Base-by-base conservation (phyloP, 92 coral and sea anemone genomes). In the Zoanthus solanderi region DNA sequence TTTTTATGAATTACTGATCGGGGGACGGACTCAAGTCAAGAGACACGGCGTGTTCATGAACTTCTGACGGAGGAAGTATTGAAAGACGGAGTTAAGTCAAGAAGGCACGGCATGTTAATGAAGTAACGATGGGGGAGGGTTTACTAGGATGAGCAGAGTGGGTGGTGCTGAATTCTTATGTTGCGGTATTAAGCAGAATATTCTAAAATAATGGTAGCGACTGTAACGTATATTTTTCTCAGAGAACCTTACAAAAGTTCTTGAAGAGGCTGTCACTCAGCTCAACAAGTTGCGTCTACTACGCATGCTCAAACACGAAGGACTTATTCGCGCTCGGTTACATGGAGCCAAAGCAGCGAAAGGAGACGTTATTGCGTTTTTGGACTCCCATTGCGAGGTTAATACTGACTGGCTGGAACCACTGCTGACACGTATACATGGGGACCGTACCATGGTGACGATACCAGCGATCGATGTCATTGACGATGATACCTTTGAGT, bases 381-480 rank as follows among this genome's bases (percentile, higher is more conserved):
- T 95, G 54, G 98, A 95, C 74, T 92, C 96, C 18, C 98, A 95
- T 89, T 95, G 98, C 71, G 98, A 95, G 72, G 96, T 94, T 14
- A 95, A 95, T 75, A 96, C 83, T 42, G 94, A 88, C 73, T 95
- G 98, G 98, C 78, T 95, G 57, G 91, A 91, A 75, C 96, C 98
- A 61, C 87, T 95, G 69, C 79, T 95, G 82, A 87, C 83, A 48
- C 93, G 98, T 83, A 95, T 95, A 75, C 90, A 91, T 34, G 53
- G 72, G 2, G 94, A 95, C 84, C 94, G 89, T 18, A 93, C 91
- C 42, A 95, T 89, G 5, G 98, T 93, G 3, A 79, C 94, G 14
- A 94, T 93, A 4, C 98, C 98, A 37, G 94, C 93, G 14, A 88
- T 95, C n/a, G 98, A 95, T 78, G 81, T 87, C 23, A 95, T 95